Evolutionary conservation across 1,140 invertebrate genomes (phyloP).

Genomic region (Nasonia giraulti): DNA sequence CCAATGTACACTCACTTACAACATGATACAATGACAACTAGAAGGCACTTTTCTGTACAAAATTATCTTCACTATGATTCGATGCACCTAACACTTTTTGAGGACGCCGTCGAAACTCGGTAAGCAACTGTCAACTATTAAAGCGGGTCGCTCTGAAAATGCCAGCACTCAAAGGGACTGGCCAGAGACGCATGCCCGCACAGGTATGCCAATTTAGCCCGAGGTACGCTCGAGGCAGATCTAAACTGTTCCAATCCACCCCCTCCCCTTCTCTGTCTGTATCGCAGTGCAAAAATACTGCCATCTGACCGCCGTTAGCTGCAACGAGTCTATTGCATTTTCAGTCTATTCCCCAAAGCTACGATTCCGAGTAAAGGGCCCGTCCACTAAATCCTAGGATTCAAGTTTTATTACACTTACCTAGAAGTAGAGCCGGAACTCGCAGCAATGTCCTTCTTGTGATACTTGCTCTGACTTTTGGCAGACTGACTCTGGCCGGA

Average conservation of each 20-base stretch:
- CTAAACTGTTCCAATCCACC: background rate
- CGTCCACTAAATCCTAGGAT: too few species aligned
- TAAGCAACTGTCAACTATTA: slow-evolving; percentile 11
- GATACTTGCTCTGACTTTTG: slow-evolving; percentile 69
- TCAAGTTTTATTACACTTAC: slow-evolving; percentile 62
- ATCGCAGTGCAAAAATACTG: slow-evolving; percentile 17
- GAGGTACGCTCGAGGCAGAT: slow-evolving; percentile 3
- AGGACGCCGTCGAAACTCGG: background rate
- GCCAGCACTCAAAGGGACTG: slow-evolving; percentile 38
- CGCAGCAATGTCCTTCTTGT: slow-evolving; percentile 78
- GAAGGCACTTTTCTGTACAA: background rate
- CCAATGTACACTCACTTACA: too few species aligned
- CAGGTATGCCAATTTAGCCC: slow-evolving; percentile 45
- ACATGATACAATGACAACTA: background rate
- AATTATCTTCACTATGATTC: background rate
- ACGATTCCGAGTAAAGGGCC: too few species aligned
- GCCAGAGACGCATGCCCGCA: slow-evolving; percentile 4
- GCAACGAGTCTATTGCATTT: background rate
- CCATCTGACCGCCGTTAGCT: background rate
- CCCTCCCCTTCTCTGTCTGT: background rate
- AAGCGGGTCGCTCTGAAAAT: slow-evolving; percentile 43
- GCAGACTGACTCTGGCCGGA: slow-evolving; percentile 45
- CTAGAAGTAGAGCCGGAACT: slow-evolving; percentile 85
- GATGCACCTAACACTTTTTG: background rate
- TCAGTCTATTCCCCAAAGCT: background rate